phyloP scores from a whole-genome alignment of 2,113 vertebrate genomes.

The Odontophorus gujanensis region DNA sequence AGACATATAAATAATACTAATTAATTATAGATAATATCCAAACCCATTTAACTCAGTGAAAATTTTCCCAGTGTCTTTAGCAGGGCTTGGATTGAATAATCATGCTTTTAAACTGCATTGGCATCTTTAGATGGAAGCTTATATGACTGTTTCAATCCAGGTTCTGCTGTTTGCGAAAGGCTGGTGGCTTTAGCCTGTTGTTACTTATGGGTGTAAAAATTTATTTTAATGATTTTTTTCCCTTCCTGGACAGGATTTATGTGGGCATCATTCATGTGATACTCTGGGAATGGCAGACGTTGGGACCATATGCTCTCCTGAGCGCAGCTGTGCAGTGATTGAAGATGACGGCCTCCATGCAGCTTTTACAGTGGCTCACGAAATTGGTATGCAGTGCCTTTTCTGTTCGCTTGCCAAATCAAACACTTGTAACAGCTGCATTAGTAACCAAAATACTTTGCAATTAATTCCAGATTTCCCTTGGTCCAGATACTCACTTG shows the following conservation, averaged over 20 bases:
- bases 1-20: not conserved
- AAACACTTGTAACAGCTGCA: slow-evolving; percentile 86
- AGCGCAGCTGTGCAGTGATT: slow-evolving; percentile 98
- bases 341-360: slow-evolving; percentile 98
- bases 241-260: slow-evolving; percentile 88
- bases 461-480: slow-evolving; percentile 85
- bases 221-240: slow-evolving; percentile 60
- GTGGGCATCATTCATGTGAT: slow-evolving; percentile 98
- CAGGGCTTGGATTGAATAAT: not conserved
- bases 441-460: slow-evolving; percentile 77
- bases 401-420: slow-evolving; percentile 83
- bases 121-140: not conserved
- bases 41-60: not conserved
- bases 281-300: slow-evolving; percentile 99
- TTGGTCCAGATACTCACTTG: slow-evolving; percentile 65
- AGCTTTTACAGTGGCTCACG: slow-evolving; percentile 96
- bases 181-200: slow-evolving; percentile 17
- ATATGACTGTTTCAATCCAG: not conserved
- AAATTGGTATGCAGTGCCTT: slow-evolving; percentile 91
- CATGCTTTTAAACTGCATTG: not conserved
- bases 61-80: not conserved
- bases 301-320: slow-evolving; percentile 96
- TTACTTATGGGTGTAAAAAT: slow-evolving; percentile 56
- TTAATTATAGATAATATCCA: not conserved
- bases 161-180: slow-evolving; percentile 12